Evolutionary conservation across 2,888 invertebrate genomes (phyloP).

Genomic region (Cacoxenus indagator): DNA sequence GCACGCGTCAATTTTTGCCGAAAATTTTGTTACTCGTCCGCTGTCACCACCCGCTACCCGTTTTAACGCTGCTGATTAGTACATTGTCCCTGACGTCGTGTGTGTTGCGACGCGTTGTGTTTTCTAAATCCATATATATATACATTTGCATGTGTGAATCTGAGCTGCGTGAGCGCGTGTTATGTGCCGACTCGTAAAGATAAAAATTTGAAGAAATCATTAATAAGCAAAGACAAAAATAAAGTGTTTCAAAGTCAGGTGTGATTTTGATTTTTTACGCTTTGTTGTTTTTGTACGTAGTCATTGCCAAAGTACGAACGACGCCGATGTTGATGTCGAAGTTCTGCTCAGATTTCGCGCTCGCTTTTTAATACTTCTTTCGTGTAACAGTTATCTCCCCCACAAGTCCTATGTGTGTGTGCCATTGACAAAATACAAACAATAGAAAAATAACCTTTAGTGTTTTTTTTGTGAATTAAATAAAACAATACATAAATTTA

Average conservation of each 20-base stretch:
- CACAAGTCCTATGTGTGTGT: background rate
- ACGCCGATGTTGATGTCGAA: too few species aligned
- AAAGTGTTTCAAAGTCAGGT: background rate
- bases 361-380: background rate
- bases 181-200: background rate
- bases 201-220: background rate
- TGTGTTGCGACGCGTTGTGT: background rate
- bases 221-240: background rate
- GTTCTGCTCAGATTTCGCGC: background rate
- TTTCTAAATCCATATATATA: background rate
- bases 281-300: background rate
- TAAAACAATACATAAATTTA: background rate
- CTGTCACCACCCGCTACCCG: background rate
- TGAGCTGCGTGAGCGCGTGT: background rate
- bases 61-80: background rate
- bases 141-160: background rate
- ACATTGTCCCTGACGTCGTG: background rate
- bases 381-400: background rate
- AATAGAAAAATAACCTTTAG: constrained; percentile 28
- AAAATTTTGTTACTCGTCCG: background rate
- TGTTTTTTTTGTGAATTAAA: constrained; percentile 40
- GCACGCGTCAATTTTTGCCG: background rate
- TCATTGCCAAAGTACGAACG: constrained; percentile 4
- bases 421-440: constrained; percentile 5
- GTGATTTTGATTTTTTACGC: background rate